phyloP scores from a whole-genome alignment of 2,888 invertebrate species.

The Papilio gigon region DNA sequence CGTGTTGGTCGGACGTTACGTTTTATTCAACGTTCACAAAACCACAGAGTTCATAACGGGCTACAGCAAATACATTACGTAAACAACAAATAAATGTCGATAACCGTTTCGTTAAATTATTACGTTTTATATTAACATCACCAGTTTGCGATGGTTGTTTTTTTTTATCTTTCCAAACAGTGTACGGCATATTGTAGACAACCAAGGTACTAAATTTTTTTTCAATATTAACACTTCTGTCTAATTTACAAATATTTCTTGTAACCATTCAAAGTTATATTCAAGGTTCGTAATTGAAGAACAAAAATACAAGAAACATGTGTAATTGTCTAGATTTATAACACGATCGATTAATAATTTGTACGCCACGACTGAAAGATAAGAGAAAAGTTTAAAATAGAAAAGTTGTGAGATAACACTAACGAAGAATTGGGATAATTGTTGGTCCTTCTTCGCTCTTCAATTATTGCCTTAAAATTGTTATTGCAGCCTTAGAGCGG shows the following conservation, averaged over 20 bases:
- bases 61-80: neutral
- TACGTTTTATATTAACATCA: neutral
- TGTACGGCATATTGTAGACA: no score
- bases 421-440: neutral
- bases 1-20: neutral
- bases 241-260: no score
- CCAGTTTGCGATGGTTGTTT: no score
- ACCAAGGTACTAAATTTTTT: no score
- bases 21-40: slow-evolving; percentile 13
- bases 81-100: slow-evolving; percentile 1
- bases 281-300: no score
- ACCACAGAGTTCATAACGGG: slow-evolving; percentile 6
- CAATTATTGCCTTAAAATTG: slow-evolving; percentile 14
- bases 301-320: neutral
- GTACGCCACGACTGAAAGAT: slow-evolving; percentile 2
- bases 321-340: neutral
- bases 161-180: no score
- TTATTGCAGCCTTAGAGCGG: slow-evolving; percentile 2
- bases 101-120: neutral
- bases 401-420: slow-evolving; percentile 19
- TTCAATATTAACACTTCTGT: no score
- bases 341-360: no score
- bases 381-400: slow-evolving; percentile 15
- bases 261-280: no score
- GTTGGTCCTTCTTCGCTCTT: neutral